Evolutionary conservation across 2,113 vertebrate species (phyloP).

Genomic region (Centropus unirufus): DNA sequence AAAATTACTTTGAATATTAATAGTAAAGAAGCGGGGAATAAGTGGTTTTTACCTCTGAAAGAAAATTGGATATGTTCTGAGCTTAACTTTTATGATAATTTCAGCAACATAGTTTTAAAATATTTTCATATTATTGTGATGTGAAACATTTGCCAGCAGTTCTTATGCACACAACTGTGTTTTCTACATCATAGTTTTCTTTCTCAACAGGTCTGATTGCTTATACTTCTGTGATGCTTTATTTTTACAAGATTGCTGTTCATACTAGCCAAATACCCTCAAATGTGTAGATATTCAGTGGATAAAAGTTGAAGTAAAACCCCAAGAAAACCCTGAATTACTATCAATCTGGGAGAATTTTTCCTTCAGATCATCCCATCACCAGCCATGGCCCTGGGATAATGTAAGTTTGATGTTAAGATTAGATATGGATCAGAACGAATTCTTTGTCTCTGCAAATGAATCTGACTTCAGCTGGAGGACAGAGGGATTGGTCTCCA

Average conservation of each 20-base stretch:
- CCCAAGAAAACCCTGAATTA: neutral
- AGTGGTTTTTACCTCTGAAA: neutral
- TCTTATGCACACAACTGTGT: neutral
- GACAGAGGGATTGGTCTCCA: accelerated
- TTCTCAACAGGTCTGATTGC: neutral
- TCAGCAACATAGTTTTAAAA: neutral
- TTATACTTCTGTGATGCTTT: neutral
- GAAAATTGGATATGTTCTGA: neutral
- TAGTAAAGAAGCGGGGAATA: neutral
- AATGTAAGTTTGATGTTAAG: neutral
- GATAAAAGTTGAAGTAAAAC: neutral
- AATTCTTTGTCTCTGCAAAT: neutral
- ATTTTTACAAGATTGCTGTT: neutral
- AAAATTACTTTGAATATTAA: neutral
- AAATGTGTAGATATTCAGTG: neutral
- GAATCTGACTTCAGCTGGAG: neutral
- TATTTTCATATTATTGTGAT: neutral
- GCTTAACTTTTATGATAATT: neutral
- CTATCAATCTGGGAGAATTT: accelerated
- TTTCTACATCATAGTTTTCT: neutral
- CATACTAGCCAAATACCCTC: neutral
- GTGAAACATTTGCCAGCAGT: neutral
- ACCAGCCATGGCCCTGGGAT: neutral
- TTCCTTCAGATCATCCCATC: neutral
- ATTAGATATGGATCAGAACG: neutral